These are phyloP conservation scores for Anguilla rostrata DNA, from an alignment of 2,113 vertebrate genomes.

Conservation along the genomic window DNA sequence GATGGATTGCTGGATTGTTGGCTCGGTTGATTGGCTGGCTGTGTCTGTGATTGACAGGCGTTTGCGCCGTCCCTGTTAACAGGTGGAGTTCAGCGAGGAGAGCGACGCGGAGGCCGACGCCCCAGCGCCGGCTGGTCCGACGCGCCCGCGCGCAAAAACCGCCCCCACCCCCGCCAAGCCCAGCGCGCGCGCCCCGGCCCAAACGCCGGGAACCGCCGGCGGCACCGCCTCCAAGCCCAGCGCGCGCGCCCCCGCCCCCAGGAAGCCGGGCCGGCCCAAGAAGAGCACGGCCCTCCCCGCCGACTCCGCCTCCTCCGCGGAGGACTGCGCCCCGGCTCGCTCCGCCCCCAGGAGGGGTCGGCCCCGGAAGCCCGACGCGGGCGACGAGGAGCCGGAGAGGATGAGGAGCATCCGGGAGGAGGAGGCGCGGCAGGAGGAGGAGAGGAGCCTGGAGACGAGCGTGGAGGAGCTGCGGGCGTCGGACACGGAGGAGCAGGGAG, in stretches of 20 bases:
- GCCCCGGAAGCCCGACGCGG: constrained; percentile 33
- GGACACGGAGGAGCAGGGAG: constrained; percentile 61
- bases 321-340: constrained; percentile 42
- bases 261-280: constrained; percentile 45
- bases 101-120: constrained; percentile 72
- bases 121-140: constrained; percentile 31
- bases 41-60: neutral
- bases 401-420: constrained; percentile 73
- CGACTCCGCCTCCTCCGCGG: constrained; percentile 36
- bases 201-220: constrained; percentile 32
- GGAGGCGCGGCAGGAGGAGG: constrained; percentile 2
- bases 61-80: neutral
- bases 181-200: constrained; percentile 19
- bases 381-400: constrained; percentile 63
- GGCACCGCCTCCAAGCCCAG: constrained; percentile 32
- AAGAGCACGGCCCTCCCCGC: constrained; percentile 41
- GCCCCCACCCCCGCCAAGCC: constrained; percentile 30
- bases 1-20: no score
- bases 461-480: constrained; percentile 71
- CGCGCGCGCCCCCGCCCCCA: constrained; percentile 11
- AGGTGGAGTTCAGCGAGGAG: constrained; percentile 88
- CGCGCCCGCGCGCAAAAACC: constrained; percentile 32
- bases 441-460: constrained; percentile 62
- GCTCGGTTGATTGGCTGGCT: no score
- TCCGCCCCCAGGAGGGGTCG: constrained; percentile 44